Percentiles rank a stretch among this genome's conserved stretches.
Conservation (phyloP, 1,140 invertebrate genomes). For the Pristionchus pacificus region DNA sequence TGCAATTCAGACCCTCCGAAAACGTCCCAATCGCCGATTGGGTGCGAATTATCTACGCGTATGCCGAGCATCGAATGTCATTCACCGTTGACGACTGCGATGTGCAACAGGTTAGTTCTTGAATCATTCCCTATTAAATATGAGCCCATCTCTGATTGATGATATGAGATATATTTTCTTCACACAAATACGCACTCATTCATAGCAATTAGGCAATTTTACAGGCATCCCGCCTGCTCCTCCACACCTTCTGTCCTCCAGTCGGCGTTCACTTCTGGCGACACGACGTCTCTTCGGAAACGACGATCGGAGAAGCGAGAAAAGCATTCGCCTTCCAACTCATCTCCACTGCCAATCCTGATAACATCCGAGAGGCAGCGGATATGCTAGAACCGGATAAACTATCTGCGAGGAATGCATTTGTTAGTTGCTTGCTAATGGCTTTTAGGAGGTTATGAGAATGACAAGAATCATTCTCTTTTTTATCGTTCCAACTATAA, state of each 20-base stretch:
- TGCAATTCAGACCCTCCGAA: neutral
- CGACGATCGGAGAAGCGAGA: neutral
- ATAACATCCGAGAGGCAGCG: neutral
- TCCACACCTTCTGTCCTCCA: neutral
- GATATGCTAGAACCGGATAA: neutral
- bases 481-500: too few species aligned
- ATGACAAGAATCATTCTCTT: too few species aligned
- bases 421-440: too few species aligned
- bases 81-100: neutral
- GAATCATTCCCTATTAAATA: too few species aligned
- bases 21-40: neutral
- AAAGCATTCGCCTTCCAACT: neutral
- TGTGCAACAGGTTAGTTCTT: neutral
- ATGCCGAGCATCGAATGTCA: neutral
- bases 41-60: neutral
- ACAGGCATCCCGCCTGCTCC: neutral
- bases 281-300: neutral
- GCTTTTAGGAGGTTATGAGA: too few species aligned
- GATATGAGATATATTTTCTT: too few species aligned
- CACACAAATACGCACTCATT: too few species aligned
- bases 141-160: too few species aligned
- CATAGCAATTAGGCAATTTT: too few species aligned
- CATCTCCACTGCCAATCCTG: neutral
- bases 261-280: neutral
- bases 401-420: neutral